Conservation (phyloP, 2,888 invertebrate genomes). For the Drosophila greeni region DNA sequence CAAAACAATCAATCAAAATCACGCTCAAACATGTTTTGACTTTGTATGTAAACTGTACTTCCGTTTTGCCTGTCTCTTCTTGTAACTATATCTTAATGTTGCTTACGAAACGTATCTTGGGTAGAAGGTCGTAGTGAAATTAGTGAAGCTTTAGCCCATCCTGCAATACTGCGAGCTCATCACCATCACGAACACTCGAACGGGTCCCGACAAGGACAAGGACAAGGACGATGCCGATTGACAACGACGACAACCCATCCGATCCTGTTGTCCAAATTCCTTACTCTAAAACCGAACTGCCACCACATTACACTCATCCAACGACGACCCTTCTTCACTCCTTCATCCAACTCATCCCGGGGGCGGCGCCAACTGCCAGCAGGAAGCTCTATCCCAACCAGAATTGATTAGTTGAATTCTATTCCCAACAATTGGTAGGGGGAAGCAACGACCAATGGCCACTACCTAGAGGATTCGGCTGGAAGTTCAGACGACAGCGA, state of each 20-base stretch:
- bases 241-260: conserved; percentile 34
- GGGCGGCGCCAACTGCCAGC: conserved; percentile 57
- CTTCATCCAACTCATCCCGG: conserved; percentile 33
- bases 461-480: conserved; percentile 79
- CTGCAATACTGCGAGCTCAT: conserved; percentile 76
- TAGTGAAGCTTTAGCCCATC: conserved; percentile 79
- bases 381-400: conserved; percentile 75
- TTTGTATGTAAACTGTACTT: conserved; percentile 54
- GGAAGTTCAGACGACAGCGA: conserved; percentile 78
- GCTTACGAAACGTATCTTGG: conserved; percentile 18
- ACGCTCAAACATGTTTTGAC: conserved; percentile 42
- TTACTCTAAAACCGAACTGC: conserved; percentile 17
- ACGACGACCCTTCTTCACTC: conserved; percentile 23
- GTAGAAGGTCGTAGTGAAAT: conserved; percentile 79
- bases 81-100: conserved; percentile 16
- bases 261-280: conserved; percentile 26
- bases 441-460: conserved; percentile 80
- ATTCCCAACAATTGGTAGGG: conserved; percentile 80
- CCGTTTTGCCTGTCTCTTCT: conserved; percentile 36
- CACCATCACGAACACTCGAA: conserved; percentile 61
- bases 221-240: conserved; percentile 45
- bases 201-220: conserved; percentile 51
- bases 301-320: neutral
- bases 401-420: conserved; percentile 80
- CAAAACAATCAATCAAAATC: conserved; percentile 28